Base-by-base conservation (phyloP, 30 jellyfish, hydroid and myxozoan genomes). In the Cassiopea xamachana region DNA sequence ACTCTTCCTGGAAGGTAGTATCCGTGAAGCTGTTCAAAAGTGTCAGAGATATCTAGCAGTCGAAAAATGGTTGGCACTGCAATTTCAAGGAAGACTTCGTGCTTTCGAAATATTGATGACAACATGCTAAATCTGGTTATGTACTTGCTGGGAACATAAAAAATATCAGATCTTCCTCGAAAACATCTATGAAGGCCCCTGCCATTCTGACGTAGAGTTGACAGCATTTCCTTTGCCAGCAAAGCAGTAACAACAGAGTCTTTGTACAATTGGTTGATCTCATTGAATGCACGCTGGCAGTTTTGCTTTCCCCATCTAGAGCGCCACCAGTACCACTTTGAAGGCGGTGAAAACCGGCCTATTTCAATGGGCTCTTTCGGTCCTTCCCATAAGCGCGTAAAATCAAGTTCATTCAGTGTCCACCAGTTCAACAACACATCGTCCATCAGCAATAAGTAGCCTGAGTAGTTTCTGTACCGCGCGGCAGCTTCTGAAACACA, bases 1-100 rank as follows among this genome's bases (percentile, higher is more conserved):
- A 87, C 97, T 58, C 93, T 81, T 48, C 99, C 99, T 12, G 99
- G 99, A 48, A 96, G 69, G 76, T 96, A 96, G 80, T 89, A 48
- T 7, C 99, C 99, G 5, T 68, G 85, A 46, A 96, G 87, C 46
- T 45, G 17, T 16, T 89, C 96, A 70, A 89, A 92, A 48, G 92
- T 77, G 8, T 46, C 85, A 60, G 72, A 75, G 7, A 59, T 81
- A 81, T 86, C 97, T 15, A 96, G 84, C 90, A 96, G 60, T 43
- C 99, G 90, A 60, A 92, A 75, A 39, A 96, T 92, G 1, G 99
- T 96, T 18, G 99, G 98, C 18, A 92, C 97, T n/a, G 99, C 98
- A 51, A 96, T 96, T 62, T 96, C 99, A 45, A 96, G 97, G 49
- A 96, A 96, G 2, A 96, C 99, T 47, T 90, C 95, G 48, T 92